Evolutionary conservation across 2,797 vertebrate species (phyloP), one percentile per base, ranked within the genome.

Genomic region (Sebastes melanostomus): DNA sequence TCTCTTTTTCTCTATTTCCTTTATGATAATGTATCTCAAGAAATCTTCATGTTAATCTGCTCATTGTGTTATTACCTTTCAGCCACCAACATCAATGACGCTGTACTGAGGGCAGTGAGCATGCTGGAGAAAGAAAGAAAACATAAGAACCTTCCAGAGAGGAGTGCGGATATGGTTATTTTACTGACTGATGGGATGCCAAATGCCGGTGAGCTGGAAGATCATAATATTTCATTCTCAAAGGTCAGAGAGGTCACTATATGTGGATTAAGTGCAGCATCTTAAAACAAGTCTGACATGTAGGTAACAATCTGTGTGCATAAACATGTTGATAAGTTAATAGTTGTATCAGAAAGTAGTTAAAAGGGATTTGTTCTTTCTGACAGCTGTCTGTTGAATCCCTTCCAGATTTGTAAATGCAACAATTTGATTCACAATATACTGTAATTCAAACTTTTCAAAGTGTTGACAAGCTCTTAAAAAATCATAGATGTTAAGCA

Each of bases 111-210:
- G 42, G 97, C 96, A 0, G 94, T 96, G 61, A 29, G 20, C 0
- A 77, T 94, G 80, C 89, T 99, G 88, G 72, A 75, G 0, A 80
- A 25, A 22, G 93, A 92, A 22, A 84, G 87, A 76, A 52, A 92
- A 76, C n/a, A 74, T 30, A 42, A 93, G n/a, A 66, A 32, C 27
- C 76, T 97, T 52, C 93, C 95, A 0, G 69, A 92, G 1, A 88
- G 75, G 30, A 97, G 96, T 0, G 55, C 96, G 10, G 96, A 97
- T 65, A 96, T 98, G 93, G 92, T 98, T 58, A 95, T 99, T 86
- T 80, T 98, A 76, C 95, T 99, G 80, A 98, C 98, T 0, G 98
- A 99, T 1, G 97, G 97, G 6, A 95, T 96, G 78, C 96, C 98
- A 71, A 98, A 95, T 9, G 1, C 2, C 12, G 98, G 97, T 98